Evolutionary conservation across 2,113 vertebrate species (phyloP).

Genomic region (Apteryx owenii): DNA sequence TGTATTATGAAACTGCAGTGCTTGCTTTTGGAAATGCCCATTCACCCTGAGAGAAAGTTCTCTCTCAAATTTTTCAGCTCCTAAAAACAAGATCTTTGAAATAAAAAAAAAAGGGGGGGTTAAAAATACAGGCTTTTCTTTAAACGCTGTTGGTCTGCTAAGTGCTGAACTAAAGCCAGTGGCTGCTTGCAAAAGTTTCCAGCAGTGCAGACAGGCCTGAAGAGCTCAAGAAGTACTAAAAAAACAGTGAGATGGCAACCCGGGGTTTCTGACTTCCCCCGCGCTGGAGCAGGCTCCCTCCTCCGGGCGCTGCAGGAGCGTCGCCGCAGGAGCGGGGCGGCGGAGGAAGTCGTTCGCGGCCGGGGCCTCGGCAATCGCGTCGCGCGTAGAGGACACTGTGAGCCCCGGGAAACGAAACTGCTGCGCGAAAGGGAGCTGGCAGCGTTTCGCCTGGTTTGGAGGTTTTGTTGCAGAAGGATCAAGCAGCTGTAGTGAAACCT

Average conservation of each 20-base stretch:
- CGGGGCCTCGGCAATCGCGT: background rate
- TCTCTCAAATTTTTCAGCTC: background rate
- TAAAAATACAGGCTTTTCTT: background rate
- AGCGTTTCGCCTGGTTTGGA: background rate
- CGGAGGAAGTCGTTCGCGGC: conserved; percentile 32
- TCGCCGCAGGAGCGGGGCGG: conserved; percentile 22
- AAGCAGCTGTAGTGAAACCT: background rate
- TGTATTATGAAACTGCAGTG: conserved; percentile 15
- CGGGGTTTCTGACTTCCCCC: background rate
- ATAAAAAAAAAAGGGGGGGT: background rate
- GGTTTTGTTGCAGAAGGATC: background rate
- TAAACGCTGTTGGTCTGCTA: background rate
- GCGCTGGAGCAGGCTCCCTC: background rate
- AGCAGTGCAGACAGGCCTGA: background rate
- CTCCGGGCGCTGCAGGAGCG: background rate
- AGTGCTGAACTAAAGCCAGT: background rate
- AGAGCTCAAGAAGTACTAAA: background rate
- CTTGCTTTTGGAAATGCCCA: conserved; percentile 26
- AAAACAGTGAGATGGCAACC: background rate
- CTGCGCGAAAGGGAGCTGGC: background rate
- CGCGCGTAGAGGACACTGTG: background rate
- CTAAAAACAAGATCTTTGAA: background rate
- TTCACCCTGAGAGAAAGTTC: background rate
- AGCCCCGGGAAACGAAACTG: background rate
- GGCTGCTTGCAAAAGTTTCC: background rate